These are phyloP conservation scores for Sebastes steindachneri DNA, from an alignment of 2,797 vertebrate genomes.

Conservation along the genomic window DNA sequence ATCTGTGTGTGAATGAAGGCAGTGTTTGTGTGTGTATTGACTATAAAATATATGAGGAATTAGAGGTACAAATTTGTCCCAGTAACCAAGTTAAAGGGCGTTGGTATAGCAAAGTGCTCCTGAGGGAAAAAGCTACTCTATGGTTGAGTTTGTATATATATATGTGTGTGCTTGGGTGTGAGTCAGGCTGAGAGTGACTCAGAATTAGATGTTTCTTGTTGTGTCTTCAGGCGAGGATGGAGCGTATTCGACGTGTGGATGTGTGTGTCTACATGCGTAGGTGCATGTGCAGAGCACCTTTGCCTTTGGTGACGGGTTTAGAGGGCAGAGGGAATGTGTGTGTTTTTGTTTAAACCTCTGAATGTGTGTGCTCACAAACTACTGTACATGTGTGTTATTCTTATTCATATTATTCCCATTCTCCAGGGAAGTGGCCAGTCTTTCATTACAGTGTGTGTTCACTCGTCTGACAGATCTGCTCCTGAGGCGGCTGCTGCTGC, in stretches of 20 bases:
- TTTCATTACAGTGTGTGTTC: constrained; percentile 57
- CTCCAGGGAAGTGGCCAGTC: constrained; percentile 55
- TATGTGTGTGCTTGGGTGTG: constrained; percentile 27
- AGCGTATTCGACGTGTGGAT: constrained; percentile 17
- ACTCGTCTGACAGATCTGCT: constrained; percentile 53
- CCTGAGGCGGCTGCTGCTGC: constrained; percentile 59
- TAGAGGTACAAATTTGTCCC: constrained; percentile 28
- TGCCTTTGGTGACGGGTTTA: constrained; percentile 54
- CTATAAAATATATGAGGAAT: constrained; percentile 18
- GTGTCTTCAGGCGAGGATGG: constrained; percentile 58
- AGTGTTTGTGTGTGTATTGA: constrained; percentile 3
- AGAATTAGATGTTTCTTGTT: constrained; percentile 66
- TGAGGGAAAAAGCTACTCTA: constrained; percentile 13
- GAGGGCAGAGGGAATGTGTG: constrained; percentile 42
- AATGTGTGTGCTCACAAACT: constrained; percentile 28
- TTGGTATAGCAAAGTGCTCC: constrained; percentile 18
- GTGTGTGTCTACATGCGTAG: constrained; percentile 8
- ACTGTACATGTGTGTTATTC: constrained; percentile 57
- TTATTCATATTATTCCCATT: constrained; percentile 65
- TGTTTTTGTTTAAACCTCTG: constrained; percentile 4
- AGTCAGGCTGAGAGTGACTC: constrained; percentile 61
- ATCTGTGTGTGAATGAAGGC: constrained; percentile 22
- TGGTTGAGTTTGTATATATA: constrained; percentile 10
- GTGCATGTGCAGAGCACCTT: constrained; percentile 37
- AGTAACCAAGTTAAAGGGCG: constrained; percentile 46